Base-by-base conservation (phyloP, 2,113 vertebrate species). In the Puntigrus tetrazona region DNA sequence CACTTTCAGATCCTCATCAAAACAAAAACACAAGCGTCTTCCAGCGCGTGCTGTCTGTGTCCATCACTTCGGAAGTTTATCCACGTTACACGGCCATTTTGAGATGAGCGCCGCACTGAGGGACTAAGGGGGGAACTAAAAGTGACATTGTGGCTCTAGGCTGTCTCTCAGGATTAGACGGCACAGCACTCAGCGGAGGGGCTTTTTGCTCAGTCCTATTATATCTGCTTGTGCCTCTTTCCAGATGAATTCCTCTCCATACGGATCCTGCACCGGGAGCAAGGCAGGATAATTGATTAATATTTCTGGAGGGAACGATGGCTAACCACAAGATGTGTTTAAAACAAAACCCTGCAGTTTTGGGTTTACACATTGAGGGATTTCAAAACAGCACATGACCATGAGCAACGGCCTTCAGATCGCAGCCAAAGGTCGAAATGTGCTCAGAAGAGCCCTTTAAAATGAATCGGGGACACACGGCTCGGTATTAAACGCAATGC, bases 251-350 rank as follows among this genome's bases (percentile, higher is more conserved):
- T 94, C 92, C 93, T 91, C 90, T 87, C 91, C 92, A 92, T 93
- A 94, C 92, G 89, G 92, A 94, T 94, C 92, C 88, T 88, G 91
- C 90, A 38, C 25, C 20, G 50, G 70, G 74, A 84, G 73, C 72
- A 81, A 89, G 92, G 89, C 91, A 92, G 90, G 92, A 94, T 95
- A 93, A 94, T 93, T 94, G 93, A 94, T 94, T 94, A 94, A 94
- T 94, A 93, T 95, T 94, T 94, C 93, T 95, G 91, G 92, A 94
- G 94, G 93, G 93, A 92, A 92, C 73, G 93, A 94, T 95, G 94
- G 92, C 93, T 94, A 94, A 94, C 94, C 77, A 86, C 91, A 91
- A 91, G 82, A 50, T 86, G 75, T 87, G 86, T 85, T 87, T 82
- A 41, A 89, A 70, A 70, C 59, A 88, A 80, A 92, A 93, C 89